Conservation (phyloP, 2,113 vertebrate species). For the Leuciscus idus region DNA sequence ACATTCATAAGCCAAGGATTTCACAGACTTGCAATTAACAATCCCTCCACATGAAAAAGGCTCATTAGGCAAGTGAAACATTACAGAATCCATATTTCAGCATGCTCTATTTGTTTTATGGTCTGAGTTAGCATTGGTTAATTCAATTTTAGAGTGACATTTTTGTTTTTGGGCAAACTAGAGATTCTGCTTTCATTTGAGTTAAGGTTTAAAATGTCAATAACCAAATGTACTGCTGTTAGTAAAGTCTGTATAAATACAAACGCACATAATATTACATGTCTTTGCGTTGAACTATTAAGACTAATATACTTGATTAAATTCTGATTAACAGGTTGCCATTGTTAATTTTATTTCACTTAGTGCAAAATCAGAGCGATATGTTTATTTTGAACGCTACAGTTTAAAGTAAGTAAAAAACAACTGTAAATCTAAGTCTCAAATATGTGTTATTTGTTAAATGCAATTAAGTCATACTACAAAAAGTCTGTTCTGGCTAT, state of each 20-base stretch:
- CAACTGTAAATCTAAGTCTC: not conserved
- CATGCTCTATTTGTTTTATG: not conserved
- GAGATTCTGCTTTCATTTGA: not conserved
- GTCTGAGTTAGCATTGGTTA: not conserved
- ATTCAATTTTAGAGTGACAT: not conserved
- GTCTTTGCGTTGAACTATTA: constrained; percentile 9
- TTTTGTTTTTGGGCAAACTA: not conserved
- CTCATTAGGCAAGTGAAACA: not conserved
- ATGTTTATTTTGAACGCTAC: not conserved
- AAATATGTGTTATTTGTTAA: not conserved
- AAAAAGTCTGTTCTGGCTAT: not conserved
- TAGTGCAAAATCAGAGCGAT: constrained; percentile 1
- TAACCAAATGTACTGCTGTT: not conserved
- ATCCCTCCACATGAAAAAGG: not conserved
- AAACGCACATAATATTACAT: constrained; percentile 3
- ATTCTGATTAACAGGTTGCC: no score
- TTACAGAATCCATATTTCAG: constrained; percentile 28
- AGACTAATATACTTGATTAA: constrained; percentile 4
- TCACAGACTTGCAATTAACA: not conserved
- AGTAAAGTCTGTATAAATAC: not conserved
- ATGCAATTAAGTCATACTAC: not conserved
- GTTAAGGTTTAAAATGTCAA: not conserved
- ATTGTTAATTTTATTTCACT: not conserved
- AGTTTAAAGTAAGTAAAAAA: not conserved
- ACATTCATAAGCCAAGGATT: not conserved